These are phyloP conservation scores for Lepeophtheirus salmonis DNA, from an alignment of 1,140 invertebrate genomes.

Conservation along the genomic window DNA sequence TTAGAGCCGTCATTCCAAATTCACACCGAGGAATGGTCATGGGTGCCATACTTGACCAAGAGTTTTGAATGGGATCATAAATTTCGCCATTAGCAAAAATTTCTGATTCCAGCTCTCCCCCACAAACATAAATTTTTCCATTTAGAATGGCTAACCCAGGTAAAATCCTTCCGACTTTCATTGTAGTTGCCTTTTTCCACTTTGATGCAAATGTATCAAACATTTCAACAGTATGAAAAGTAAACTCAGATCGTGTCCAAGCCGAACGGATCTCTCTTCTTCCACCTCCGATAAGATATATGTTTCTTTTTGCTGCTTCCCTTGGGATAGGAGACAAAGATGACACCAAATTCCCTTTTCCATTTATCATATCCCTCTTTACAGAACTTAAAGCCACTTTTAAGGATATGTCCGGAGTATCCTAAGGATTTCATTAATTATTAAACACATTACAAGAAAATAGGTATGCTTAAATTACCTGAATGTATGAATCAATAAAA, in stretches of 20 bases:
- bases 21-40: slow-evolving; percentile 76
- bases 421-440: not conserved
- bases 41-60: slow-evolving; percentile 41
- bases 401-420: slow-evolving; percentile 26
- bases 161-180: slow-evolving; percentile 66
- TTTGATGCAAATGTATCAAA: slow-evolving; percentile 44
- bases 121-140: slow-evolving; percentile 72
- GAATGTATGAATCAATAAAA: slow-evolving; percentile 57
- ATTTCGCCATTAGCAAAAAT: slow-evolving; percentile 73
- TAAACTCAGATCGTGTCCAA: slow-evolving; percentile 26
- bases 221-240: slow-evolving; percentile 48
- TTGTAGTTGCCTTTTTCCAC: slow-evolving; percentile 43
- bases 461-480: no score
- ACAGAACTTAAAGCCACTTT: slow-evolving; percentile 58
- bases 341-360: slow-evolving; percentile 50
- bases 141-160: slow-evolving; percentile 72
- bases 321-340: slow-evolving; percentile 52
- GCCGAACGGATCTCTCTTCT: slow-evolving; percentile 48
- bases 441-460: slow-evolving; percentile 23
- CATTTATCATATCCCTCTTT: slow-evolving; percentile 52
- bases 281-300: slow-evolving; percentile 76
- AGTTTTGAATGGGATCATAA: slow-evolving; percentile 53
- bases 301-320: slow-evolving; percentile 59
- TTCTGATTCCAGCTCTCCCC: slow-evolving; percentile 71
- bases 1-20: slow-evolving; percentile 65